Conservation (phyloP, 1,140 invertebrate species). For the Oscheius sp. region DNA sequence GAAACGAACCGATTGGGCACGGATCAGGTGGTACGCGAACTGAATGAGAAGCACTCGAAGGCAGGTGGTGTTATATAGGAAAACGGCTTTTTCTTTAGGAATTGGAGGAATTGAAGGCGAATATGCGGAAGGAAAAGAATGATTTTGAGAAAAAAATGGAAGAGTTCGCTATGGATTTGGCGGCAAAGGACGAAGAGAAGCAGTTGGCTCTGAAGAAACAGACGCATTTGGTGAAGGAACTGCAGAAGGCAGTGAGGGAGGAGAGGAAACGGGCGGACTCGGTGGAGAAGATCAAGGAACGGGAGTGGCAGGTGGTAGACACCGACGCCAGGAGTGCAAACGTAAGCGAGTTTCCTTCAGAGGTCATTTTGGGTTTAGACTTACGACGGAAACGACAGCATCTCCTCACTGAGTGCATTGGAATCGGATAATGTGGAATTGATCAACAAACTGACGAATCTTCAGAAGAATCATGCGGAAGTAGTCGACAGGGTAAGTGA, state of each 20-base stretch:
- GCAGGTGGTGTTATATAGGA: neutral
- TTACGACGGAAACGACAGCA: constrained; percentile 31
- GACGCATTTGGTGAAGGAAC: constrained; percentile 19
- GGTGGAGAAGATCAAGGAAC: constrained; percentile 26
- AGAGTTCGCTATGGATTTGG: neutral
- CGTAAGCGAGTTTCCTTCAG: neutral
- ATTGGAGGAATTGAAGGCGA: neutral
- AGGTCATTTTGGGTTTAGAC: neutral
- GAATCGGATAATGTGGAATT: constrained; percentile 37
- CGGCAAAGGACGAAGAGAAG: constrained; percentile 1
- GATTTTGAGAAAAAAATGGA: neutral
- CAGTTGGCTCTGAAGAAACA: constrained; percentile 27
- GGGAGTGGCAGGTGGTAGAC: constrained; percentile 25
- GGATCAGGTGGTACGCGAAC: neutral
- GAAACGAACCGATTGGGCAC: no score
- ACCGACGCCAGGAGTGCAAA: constrained; percentile 11
- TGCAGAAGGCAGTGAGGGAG: constrained; percentile 25
- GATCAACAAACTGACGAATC: constrained; percentile 24
- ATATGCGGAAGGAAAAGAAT: neutral
- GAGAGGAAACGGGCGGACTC: constrained; percentile 33
- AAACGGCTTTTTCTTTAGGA: neutral
- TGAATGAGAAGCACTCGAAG: neutral
- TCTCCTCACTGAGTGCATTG: constrained; percentile 31
- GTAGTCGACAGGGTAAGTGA: constrained; percentile 7
- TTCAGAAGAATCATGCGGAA: constrained; percentile 20